These are phyloP conservation scores for Terrapene triunguis DNA, from an alignment of 2,113 vertebrate genomes.

Conservation along the genomic window DNA sequence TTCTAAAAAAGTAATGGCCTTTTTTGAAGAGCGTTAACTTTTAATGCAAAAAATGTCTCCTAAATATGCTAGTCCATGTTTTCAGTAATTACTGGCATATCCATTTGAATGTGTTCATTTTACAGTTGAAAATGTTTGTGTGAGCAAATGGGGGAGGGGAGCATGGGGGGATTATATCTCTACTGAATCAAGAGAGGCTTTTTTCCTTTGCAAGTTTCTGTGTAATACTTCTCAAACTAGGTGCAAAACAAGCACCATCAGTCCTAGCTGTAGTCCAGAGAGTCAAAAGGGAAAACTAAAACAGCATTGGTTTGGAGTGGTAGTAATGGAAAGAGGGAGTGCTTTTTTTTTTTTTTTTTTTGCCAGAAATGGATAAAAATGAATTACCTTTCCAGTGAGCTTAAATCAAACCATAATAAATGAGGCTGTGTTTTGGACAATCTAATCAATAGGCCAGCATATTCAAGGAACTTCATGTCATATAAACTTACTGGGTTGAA, in stretches of 20 bases:
- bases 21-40: neutral
- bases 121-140: too few relatives aligned
- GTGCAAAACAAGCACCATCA: neutral
- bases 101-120: neutral
- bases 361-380: conserved; percentile 23
- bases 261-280: neutral
- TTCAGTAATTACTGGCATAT: neutral
- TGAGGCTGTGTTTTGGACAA: conserved; percentile 16
- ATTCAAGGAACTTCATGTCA: neutral
- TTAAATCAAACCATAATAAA: conserved; percentile 59
- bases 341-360: neutral
- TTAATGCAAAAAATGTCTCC: too few relatives aligned
- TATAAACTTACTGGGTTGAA: conserved; percentile 1
- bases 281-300: neutral
- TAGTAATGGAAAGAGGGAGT: conserved; percentile 18
- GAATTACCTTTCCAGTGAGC: conserved; percentile 4
- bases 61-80: neutral
- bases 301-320: conserved; percentile 29
- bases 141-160: neutral
- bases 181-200: neutral
- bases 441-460: conserved; percentile 29
- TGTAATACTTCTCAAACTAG: neutral
- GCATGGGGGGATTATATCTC: neutral
- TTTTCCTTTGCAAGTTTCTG: neutral
- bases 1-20: too few relatives aligned